These are phyloP conservation scores for Pterophyllum scalare DNA, from an alignment of 2,113 vertebrate genomes.

Conservation along the genomic window DNA sequence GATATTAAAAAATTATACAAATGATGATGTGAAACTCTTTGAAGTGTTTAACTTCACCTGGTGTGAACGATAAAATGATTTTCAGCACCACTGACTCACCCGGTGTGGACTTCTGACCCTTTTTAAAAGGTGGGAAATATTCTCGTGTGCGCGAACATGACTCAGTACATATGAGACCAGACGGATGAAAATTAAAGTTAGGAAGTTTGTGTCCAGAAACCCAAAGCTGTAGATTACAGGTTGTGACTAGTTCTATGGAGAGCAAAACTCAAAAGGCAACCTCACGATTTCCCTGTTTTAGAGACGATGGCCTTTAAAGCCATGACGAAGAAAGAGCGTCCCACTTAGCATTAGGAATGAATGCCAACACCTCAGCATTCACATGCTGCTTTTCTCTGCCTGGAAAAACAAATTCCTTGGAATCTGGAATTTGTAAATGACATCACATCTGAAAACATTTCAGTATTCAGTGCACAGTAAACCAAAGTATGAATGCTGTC, in stretches of 20 bases:
- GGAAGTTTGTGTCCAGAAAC: not conserved
- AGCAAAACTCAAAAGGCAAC: not conserved
- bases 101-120: accelerated
- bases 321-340: not conserved
- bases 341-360: not conserved
- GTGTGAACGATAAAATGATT: not conserved
- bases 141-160: no score
- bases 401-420: not conserved
- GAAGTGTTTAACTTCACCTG: not conserved
- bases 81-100: not conserved
- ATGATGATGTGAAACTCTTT: not conserved
- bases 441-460: not conserved
- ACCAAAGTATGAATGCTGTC: not conserved
- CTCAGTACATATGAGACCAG: not conserved
- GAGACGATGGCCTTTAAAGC: not conserved
- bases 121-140: not conserved
- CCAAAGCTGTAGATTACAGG: not conserved
- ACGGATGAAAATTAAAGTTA: no score
- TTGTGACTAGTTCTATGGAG: not conserved
- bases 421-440: not conserved
- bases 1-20: not conserved
- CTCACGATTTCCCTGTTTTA: not conserved
- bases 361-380: accelerated
- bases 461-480: not conserved
- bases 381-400: not conserved